Conservation (phyloP, 1,140 invertebrate genomes). For the Ceratoteleas bidentatus region DNA sequence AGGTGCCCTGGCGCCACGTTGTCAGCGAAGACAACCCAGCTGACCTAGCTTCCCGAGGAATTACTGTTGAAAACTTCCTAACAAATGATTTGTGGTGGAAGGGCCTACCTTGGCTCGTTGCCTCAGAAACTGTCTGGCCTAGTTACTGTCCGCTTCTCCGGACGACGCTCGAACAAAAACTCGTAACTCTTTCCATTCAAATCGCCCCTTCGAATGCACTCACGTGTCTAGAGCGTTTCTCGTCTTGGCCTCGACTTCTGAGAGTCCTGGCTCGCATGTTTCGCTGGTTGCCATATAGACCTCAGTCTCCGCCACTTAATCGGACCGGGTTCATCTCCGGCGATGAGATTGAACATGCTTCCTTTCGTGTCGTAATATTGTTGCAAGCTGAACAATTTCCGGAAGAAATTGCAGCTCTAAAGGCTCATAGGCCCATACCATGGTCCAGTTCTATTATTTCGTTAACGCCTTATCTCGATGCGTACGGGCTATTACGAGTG, state of each 20-base stretch:
- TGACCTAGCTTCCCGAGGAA: conserved; percentile 66
- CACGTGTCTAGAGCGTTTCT: not conserved
- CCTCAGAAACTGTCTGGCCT: not conserved
- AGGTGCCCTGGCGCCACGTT: conserved; percentile 58
- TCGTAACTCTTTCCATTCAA: too few species aligned
- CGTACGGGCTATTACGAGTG: not conserved
- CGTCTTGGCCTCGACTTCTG: not conserved
- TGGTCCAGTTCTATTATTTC: not conserved
- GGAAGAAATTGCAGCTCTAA: not conserved
- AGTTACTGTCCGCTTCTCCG: too few species aligned
- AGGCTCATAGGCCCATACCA: not conserved
- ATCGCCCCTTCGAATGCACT: too few species aligned
- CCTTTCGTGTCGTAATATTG: not conserved
- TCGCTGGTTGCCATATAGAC: not conserved
- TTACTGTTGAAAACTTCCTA: conserved; percentile 1
- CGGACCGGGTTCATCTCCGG: not conserved
- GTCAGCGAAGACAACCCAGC: conserved; percentile 64
- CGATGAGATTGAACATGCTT: not conserved
- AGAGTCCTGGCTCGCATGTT: not conserved
- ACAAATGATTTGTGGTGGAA: not conserved
- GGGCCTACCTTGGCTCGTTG: conserved; percentile 25
- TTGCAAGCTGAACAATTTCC: not conserved
- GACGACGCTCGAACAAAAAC: too few species aligned
- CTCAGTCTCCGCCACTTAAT: not conserved
- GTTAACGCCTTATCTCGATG: not conserved